Evolutionary conservation across 2,113 vertebrate species (phyloP), one percentile per base, ranked within the genome.

Genomic region (Paralichthys olivaceus): DNA sequence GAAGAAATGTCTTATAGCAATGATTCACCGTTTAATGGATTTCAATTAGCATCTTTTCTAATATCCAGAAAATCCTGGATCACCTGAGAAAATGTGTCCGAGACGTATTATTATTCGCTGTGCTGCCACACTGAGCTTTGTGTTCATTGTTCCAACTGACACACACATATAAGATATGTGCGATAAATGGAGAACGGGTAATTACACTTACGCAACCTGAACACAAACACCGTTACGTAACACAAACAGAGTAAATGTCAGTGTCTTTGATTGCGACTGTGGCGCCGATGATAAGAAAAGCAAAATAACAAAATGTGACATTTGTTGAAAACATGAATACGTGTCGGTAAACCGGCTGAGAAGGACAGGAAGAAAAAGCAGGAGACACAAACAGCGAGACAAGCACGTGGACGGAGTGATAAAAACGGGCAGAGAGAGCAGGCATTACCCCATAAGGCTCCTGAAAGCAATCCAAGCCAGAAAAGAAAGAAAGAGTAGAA

Each of bases 371-470:
- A 77, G 75, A 43, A 69, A n/a, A 17, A 68, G 47, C 43, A 59
- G 56, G 2, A 54, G 66, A 81, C 72, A 49, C 25, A 84, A 47
- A 84, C 15, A 49, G 25, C n/a, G 45, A 69, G 45, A 77, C 13
- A 37, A 59, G 22, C 32, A 82, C 32, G 29, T 25, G 45, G 47
- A 88, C 4, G 81, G 65, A 86, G 19, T 69, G 72, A 69, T 53
- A 56, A 43, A 58, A 43, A 84, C 3, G 3, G 55, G 9, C 14
- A 57, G 14, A 59, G 7, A 32, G 74, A 72, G 84, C 92, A 91
- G 91, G 79, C 94, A 92, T 98, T 98, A 98, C 98, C 98, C 97
- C 96, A 96, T 96, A 86, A 98, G 95, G 95, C 97, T 99, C 95
- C 98, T 99, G 96, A 93, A 95, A 95, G 92, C 94, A 93, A 94